These are phyloP conservation scores for Tupaia tana DNA, from an alignment of 2,113 vertebrate genomes.

Conservation along the genomic window DNA sequence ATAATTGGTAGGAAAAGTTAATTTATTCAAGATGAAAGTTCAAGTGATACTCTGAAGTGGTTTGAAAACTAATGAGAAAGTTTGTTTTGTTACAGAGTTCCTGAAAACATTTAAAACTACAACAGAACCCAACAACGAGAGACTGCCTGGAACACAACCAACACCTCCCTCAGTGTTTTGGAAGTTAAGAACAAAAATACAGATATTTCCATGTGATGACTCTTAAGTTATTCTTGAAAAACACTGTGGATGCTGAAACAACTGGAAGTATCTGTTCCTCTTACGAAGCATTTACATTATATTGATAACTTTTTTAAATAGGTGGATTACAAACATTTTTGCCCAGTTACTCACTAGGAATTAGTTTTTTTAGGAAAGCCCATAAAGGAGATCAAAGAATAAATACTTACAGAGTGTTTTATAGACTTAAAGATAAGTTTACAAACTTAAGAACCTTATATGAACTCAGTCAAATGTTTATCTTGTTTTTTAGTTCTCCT, in stretches of 20 bases:
- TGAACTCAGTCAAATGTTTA: conserved; percentile 32
- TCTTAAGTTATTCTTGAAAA: neutral
- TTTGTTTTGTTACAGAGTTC: neutral
- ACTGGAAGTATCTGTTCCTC: neutral
- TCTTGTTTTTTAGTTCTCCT: neutral
- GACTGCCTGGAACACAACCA: neutral
- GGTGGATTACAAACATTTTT: conserved; percentile 40
- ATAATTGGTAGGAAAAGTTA: conserved; percentile 57
- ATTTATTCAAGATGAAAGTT: conserved; percentile 58
- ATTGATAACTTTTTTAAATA: neutral
- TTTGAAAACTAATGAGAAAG: conserved; percentile 55
- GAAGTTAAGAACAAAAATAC: neutral
- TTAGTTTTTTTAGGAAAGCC: conserved; percentile 7
- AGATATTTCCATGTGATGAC: neutral
- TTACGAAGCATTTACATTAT: neutral
- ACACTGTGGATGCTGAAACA: neutral
- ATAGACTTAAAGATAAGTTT: neutral
- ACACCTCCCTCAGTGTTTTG: neutral
- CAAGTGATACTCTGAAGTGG: neutral
- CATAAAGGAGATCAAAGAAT: neutral
- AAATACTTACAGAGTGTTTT: conserved; percentile 6
- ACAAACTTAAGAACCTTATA: neutral
- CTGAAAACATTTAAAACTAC: conserved; percentile 35
- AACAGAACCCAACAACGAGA: neutral
- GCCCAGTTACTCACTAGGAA: neutral